These are phyloP conservation scores for Nasonovia ribisnigri DNA, from an alignment of 2,888 invertebrate species.

Conservation along the genomic window DNA sequence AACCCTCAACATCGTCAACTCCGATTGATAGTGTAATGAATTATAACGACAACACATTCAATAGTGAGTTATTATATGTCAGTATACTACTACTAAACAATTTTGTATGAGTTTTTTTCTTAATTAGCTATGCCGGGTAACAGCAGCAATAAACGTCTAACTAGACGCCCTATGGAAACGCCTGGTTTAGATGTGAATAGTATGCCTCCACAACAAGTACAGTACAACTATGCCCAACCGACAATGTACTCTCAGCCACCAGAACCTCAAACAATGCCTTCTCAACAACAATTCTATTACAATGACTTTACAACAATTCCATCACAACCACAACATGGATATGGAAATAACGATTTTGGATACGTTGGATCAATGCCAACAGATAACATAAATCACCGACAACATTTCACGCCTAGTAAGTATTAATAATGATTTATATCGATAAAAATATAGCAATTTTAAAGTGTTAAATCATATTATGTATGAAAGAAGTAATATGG, in stretches of 20 bases:
- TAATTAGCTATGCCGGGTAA: not conserved
- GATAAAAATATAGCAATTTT: not conserved
- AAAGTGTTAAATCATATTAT: not conserved
- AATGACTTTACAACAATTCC: constrained; percentile 45
- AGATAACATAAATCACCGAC: constrained; percentile 19
- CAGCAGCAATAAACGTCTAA: constrained; percentile 65
- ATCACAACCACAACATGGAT: constrained; percentile 18
- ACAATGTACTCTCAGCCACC: not conserved
- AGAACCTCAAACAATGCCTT: not conserved
- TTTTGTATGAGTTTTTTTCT: not conserved
- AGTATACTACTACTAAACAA: too few species aligned
- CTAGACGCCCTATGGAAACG: constrained; percentile 67
- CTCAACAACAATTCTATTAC: constrained; percentile 58
- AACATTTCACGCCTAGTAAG: constrained; percentile 36
- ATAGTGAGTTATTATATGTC: not conserved
- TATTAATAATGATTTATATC: not conserved
- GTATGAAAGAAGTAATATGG: not conserved
- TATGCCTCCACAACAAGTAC: not conserved
- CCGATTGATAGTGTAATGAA: not conserved
- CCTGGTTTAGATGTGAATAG: constrained; percentile 66
- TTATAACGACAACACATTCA: constrained; percentile 45
- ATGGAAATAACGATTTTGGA: constrained; percentile 34
- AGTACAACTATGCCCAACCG: constrained; percentile 10
- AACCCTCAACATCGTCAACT: not conserved
- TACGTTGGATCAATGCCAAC: not conserved